Base-by-base conservation (phyloP, 35 echinoderm and acorn worm genomes). In the Lytechinus variegatus region DNA sequence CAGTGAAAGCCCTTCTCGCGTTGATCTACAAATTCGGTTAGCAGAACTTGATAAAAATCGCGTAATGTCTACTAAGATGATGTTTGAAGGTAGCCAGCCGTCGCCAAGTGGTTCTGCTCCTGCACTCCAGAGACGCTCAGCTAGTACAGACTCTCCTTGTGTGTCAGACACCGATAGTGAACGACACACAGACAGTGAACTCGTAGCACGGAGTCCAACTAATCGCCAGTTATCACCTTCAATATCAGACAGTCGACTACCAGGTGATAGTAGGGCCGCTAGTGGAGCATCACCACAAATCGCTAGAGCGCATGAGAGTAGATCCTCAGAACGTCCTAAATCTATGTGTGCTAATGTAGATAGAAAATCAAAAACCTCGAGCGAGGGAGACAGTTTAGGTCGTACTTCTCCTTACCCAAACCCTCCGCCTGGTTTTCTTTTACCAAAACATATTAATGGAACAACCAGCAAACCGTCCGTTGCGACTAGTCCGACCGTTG, bases 371-470 rank as follows among this genome's bases (percentile, higher is more conserved):
- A 54, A 57, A 27, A 10, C 52, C 4, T n/a, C 53, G 3, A 27
- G 92, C 10, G 92, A 93, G 5, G 27, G 55, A 44, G 92, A 93
- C 21, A 57, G 52, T 55, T 19, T 93, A 10, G 54, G 13, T 9
- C 92, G 92, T 27, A 27, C 52, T 27, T 93, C 92, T 5, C 92
- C 52, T 12, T 97, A 97, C 60, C 97, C 97, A 10, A 97, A 58
- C 72, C 95, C 97, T 53, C 97, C 97, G 8, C 95, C 96, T 13
- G 96, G 97, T 27, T 98, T 98, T 89, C 96, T 98, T 13, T 79
- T 98, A 72, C 95, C 97, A 91, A 98, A 98, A 61, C 95, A 98
- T 86, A 97, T 97, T 11, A 98, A 96, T 52, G 96, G 91, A 52
- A 91, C 94, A 52, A 90, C 94, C 3, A 93, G 93, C 9, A 90